Percentiles rank a stretch among this genome's conserved stretches.
These are phyloP conservation scores for Philantomba maxwellii DNA, from an alignment of 2,113 vertebrate genomes.

Conservation along the genomic window DNA sequence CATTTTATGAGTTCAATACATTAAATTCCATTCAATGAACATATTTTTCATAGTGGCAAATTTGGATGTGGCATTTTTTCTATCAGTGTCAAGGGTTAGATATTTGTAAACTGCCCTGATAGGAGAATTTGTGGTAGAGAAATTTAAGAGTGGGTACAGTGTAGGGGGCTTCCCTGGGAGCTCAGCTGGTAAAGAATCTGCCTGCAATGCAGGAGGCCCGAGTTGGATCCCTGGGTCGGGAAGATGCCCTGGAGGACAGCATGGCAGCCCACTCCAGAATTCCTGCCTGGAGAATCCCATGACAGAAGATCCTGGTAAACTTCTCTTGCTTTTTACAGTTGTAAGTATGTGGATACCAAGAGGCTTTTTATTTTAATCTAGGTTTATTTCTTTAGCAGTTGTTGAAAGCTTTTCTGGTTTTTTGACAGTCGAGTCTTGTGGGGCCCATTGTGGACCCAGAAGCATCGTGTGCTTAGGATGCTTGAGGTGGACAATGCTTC, in stretches of 20 bases:
- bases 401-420: conserved; percentile 8
- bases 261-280: background rate
- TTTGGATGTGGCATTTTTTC: conserved; percentile 15
- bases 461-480: background rate
- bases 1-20: conserved; percentile 9
- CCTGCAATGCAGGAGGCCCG: background rate
- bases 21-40: background rate
- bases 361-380: conserved; percentile 7
- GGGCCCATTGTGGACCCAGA: background rate
- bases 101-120: background rate
- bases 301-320: background rate
- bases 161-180: background rate
- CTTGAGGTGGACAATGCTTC: background rate
- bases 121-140: conserved; percentile 7
- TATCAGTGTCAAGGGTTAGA: background rate
- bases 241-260: background rate
- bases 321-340: background rate
- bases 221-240: background rate
- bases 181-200: background rate
- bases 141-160: background rate
- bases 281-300: background rate
- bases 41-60: background rate
- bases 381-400: conserved; percentile 18
- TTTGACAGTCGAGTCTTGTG: background rate
- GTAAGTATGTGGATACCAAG: background rate